Percentiles rank a stretch among this genome's conserved stretches.
These are phyloP conservation scores for Sinopyrophorus schimmeli DNA, from an alignment of 2,888 invertebrate genomes.

Conservation along the genomic window DNA sequence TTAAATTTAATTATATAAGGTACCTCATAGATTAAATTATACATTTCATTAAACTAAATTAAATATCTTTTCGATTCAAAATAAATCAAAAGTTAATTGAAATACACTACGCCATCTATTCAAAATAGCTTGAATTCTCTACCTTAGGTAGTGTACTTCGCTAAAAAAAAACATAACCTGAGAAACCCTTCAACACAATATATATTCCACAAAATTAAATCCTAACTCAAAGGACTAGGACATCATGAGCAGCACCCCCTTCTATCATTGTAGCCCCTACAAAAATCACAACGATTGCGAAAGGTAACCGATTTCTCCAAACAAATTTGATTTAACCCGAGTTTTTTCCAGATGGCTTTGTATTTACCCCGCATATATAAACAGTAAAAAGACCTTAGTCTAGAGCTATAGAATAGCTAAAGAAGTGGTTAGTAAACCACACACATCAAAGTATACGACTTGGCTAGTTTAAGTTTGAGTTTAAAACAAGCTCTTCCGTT, in stretches of 20 bases:
- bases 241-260: slow-evolving; percentile 38
- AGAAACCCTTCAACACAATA: too few relatives aligned
- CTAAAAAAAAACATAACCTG: too few relatives aligned
- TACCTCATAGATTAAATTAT: too few relatives aligned
- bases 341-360: slow-evolving; percentile 81
- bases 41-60: too few relatives aligned
- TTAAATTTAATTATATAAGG: too few relatives aligned
- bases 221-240: too few relatives aligned
- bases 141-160: too few relatives aligned
- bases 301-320: slow-evolving; percentile 59
- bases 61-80: too few relatives aligned
- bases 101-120: too few relatives aligned
- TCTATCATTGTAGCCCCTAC: slow-evolving; percentile 69
- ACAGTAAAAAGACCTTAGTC: slow-evolving; percentile 87
- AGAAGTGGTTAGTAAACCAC: slow-evolving; percentile 90
- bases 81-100: too few relatives aligned
- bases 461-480: slow-evolving; percentile 86
- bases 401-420: slow-evolving; percentile 87
- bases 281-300: slow-evolving; percentile 81
- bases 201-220: too few relatives aligned
- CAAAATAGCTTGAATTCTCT: too few relatives aligned
- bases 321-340: slow-evolving; percentile 10
- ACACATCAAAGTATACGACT: slow-evolving; percentile 94
- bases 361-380: slow-evolving; percentile 95
- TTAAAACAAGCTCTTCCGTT: slow-evolving; percentile 90